These are phyloP conservation scores for Copidosoma aretas DNA, from an alignment of 2,888 invertebrate genomes.

Conservation along the genomic window DNA sequence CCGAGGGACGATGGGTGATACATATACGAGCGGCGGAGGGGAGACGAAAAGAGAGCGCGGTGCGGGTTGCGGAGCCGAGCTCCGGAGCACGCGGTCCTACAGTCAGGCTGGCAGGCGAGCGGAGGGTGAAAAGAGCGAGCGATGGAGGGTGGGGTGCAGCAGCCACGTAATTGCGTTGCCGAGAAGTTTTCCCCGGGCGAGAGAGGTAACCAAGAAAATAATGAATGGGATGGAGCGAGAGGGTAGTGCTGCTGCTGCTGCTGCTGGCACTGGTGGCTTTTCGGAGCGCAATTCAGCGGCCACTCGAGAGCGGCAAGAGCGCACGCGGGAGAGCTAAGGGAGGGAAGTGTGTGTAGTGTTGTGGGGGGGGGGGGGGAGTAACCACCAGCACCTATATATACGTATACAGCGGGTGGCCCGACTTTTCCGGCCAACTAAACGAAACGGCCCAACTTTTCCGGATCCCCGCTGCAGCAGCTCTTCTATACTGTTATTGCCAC, in stretches of 20 bases:
- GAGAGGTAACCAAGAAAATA: conserved; percentile 61
- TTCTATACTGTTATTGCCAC: conserved; percentile 55
- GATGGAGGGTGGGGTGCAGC: conserved; percentile 35
- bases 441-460: conserved; percentile 41
- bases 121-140: conserved; percentile 40
- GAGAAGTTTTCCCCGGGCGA: conserved; percentile 59
- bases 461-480: no score
- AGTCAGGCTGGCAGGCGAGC: background rate
- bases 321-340: conserved; percentile 15
- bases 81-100: no score
- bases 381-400: conserved; percentile 4
- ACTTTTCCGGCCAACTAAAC: conserved; percentile 40
- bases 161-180: conserved; percentile 60
- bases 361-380: no score
- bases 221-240: conserved; percentile 55
- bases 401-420: conserved; percentile 1
- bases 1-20: conserved; percentile 8
- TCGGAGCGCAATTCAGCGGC: conserved; percentile 32
- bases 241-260: conserved; percentile 1
- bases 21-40: conserved; percentile 1
- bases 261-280: conserved; percentile 49
- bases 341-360: conserved; percentile 12
- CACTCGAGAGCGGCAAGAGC: conserved; percentile 2
- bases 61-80: no score
- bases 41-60: background rate